Base-by-base conservation (phyloP, 2,888 invertebrate species). In the Erannis defoliaria region DNA sequence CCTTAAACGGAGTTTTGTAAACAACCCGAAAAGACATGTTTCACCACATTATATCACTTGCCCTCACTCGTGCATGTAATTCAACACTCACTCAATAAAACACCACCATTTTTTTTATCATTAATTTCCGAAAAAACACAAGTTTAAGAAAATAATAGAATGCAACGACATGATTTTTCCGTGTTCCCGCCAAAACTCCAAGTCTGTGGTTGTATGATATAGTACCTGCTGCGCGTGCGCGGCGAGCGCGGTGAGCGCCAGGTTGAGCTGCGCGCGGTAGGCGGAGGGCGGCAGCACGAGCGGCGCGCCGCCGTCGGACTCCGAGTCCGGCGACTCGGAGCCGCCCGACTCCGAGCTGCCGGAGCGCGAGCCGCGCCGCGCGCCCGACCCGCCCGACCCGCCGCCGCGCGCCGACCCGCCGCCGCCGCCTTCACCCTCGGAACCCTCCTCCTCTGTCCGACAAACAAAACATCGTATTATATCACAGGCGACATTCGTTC, bases 381-480 rank as follows among this genome's bases (percentile, higher is more conserved):
- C 19, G 57, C 65, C 12, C 78, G 53, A 70, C 71, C 64, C 76
- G 59, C 38, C 23, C 50, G 26, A 49, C 1, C 31, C 46, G 12
- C 19, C 46, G 9, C 62, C 37, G 61, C 66, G 57, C 48, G n/a
- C n/a, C n/a, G n/a, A n/a, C n/a, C n/a, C n/a, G n/a, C n/a, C n/a
- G n/a, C 63, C 60, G 50, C 62, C 53, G 66, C 54, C 45, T 33
- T 80, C 77, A 31, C 73, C 74, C 63, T 79, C 82, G 16, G 74
- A 71, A 31, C 72, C 73, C 68, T 84, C 86, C 61, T 84, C 84
- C 31, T 78, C 77, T 64, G 83, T 21, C 3, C 8, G n/a, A n/a
- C n/a, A 9, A 19, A 40, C 19, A 40, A 35, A 26, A 26, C 26
- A 26, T 26, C 26, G n/a, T n/a, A n/a, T n/a, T 26, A 26, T 26